phyloP scores from a whole-genome alignment of 2,113 vertebrate genomes.

The Forbesichthys papilliferus region DNA sequence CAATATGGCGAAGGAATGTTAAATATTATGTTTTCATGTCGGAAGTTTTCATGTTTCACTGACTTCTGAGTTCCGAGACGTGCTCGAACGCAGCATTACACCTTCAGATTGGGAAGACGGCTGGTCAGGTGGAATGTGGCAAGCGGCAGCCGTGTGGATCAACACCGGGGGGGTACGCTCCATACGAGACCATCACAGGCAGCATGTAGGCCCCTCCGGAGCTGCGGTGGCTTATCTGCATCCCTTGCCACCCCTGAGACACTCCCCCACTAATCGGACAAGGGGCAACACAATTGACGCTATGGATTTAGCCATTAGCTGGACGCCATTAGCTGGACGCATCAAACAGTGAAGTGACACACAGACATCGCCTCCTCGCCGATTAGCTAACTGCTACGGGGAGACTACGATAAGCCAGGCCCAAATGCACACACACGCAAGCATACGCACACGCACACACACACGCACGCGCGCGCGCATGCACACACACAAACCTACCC shows the following conservation, averaged over 20 bases:
- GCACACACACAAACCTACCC: background rate
- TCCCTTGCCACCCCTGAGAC: background rate
- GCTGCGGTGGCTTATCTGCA: background rate
- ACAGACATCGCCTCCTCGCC: background rate
- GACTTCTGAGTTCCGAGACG: too few species aligned
- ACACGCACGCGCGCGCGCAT: background rate
- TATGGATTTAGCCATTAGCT: background rate
- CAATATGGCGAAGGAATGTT: too few species aligned
- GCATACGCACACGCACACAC: too few species aligned
- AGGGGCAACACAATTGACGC: background rate
- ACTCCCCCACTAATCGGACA: background rate
- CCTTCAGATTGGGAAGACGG: background rate
- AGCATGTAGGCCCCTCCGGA: background rate
- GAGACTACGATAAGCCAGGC: background rate
- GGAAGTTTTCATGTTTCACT: too few species aligned
- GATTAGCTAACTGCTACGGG: constrained; percentile 4
- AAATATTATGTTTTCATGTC: too few species aligned
- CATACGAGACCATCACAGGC: background rate
- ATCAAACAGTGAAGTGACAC: background rate
- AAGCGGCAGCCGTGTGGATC: background rate
- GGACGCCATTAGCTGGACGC: background rate
- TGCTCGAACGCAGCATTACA: background rate
- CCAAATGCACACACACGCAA: too few species aligned
- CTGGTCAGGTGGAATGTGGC: background rate
- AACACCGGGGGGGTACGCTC: background rate